Conservation (phyloP, 2,888 invertebrate species). For the Melanostoma mellinum region DNA sequence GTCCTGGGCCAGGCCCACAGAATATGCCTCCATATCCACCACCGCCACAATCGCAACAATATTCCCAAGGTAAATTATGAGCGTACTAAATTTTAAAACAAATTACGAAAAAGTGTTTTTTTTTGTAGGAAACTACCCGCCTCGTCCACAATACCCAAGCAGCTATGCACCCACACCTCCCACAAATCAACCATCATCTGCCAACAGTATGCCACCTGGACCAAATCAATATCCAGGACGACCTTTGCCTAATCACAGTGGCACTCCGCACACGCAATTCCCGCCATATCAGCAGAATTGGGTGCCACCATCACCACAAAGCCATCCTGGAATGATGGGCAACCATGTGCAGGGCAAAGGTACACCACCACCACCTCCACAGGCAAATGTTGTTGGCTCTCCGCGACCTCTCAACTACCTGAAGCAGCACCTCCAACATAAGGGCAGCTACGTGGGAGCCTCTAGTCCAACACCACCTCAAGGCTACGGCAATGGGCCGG, state of each 20-base stretch:
- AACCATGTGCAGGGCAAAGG: slow-evolving; percentile 82
- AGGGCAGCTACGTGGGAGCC: slow-evolving; percentile 85
- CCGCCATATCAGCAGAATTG: slow-evolving; percentile 81
- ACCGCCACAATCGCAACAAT: slow-evolving; percentile 84
- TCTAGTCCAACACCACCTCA: slow-evolving; percentile 85
- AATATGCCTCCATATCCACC: slow-evolving; percentile 84
- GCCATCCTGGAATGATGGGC: slow-evolving; percentile 79
- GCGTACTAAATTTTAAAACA: not conserved
- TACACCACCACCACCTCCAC: slow-evolving; percentile 83
- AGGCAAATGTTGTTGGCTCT: slow-evolving; percentile 81
- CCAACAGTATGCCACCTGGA: slow-evolving; percentile 81
- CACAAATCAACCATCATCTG: slow-evolving; percentile 81
- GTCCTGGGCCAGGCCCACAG: slow-evolving; percentile 83
- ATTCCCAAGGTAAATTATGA: slow-evolving; percentile 82
- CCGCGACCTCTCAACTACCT: slow-evolving; percentile 86
- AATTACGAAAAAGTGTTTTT: not conserved
- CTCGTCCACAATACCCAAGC: slow-evolving; percentile 84
- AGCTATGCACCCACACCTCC: slow-evolving; percentile 84
- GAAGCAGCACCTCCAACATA: slow-evolving; percentile 88
- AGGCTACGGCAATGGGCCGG: slow-evolving; percentile 82
- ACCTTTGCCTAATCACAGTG: slow-evolving; percentile 84
- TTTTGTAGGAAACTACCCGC: slow-evolving; percentile 80
- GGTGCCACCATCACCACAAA: slow-evolving; percentile 80
- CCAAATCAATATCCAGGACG: slow-evolving; percentile 83
- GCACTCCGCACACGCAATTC: slow-evolving; percentile 82